Evolutionary conservation across 2,797 vertebrate species (phyloP).

Genomic region (Urocyon cinereoargenteus): DNA sequence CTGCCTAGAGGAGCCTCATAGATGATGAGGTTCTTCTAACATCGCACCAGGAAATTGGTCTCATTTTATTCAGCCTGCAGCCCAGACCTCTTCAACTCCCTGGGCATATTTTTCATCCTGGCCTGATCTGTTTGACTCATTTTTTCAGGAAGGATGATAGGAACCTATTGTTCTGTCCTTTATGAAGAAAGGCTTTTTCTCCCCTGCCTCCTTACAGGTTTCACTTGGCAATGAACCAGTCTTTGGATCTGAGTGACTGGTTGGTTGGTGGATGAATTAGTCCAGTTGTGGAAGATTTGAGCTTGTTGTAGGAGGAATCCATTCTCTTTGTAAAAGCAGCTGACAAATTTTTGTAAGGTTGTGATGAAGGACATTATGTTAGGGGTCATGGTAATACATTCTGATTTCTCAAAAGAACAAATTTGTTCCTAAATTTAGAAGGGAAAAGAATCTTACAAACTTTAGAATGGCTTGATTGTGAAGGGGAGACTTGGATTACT

Average conservation of each 20-base stretch:
- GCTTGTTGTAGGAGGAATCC: neutral
- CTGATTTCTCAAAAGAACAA: slow-evolving; percentile 44
- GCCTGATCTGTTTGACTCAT: neutral
- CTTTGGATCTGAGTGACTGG: neutral
- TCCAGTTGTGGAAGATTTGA: neutral
- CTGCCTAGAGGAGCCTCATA: neutral
- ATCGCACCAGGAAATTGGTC: neutral
- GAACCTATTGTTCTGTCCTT: neutral
- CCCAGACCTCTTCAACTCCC: neutral
- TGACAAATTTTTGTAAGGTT: neutral
- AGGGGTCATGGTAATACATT: neutral
- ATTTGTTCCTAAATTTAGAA: slow-evolving; percentile 22
- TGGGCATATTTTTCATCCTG: too few species aligned
- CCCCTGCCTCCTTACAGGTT: neutral
- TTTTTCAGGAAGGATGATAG: neutral
- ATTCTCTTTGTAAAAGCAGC: slow-evolving; percentile 7
- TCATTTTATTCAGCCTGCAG: neutral
- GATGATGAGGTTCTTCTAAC: neutral
- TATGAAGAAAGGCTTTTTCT: neutral
- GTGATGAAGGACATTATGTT: neutral
- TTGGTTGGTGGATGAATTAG: neutral
- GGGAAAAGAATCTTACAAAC: slow-evolving; percentile 5
- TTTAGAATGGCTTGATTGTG: slow-evolving; percentile 15
- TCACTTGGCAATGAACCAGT: neutral
- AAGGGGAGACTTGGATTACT: neutral